phyloP scores from a whole-genome alignment of 2,797 vertebrate genomes.

The Neosalanx taihuensis region DNA sequence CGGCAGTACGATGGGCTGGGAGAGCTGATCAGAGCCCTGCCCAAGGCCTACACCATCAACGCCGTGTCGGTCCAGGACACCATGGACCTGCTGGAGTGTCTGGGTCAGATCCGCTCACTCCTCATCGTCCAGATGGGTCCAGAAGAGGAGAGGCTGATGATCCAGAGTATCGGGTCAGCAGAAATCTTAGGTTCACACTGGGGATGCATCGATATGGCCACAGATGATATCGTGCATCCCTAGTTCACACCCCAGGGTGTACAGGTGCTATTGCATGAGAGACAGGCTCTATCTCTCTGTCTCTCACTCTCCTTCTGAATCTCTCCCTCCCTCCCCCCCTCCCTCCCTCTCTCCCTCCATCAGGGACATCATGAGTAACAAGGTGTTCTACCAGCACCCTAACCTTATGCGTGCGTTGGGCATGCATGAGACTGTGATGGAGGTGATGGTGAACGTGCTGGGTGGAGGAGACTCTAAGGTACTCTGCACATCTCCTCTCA shows the following conservation, averaged over 20 bases:
- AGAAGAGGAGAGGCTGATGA: conserved; percentile 95
- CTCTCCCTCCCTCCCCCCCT: too few relatives aligned
- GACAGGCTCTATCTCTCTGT: not conserved
- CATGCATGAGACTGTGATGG: conserved; percentile 97
- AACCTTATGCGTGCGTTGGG: conserved; percentile 94
- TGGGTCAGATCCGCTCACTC: conserved; percentile 92
- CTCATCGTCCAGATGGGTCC: conserved; percentile 98
- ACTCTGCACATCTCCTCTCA: conserved; percentile 9
- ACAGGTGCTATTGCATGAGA: not conserved
- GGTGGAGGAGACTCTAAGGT: conserved; percentile 94
- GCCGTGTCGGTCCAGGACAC: conserved; percentile 85
- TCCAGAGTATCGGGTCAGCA: conserved; percentile 93
- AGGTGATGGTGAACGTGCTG: conserved; percentile 95
- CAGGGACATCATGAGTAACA: conserved; percentile 97
- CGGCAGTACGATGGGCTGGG: conserved; percentile 91
- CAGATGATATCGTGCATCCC: too few relatives aligned
- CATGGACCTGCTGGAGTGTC: conserved; percentile 88
- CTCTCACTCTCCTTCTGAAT: not conserved
- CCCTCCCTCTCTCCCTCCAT: not conserved
- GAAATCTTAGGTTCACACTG: not conserved
- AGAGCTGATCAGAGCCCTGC: conserved; percentile 87
- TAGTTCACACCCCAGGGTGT: too few relatives aligned
- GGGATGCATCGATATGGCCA: not conserved
- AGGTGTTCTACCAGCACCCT: conserved; percentile 94
- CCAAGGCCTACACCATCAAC: conserved; percentile 91